Base-by-base conservation (phyloP, 2,797 vertebrate species). In the Rhyacichthys aspro region DNA sequence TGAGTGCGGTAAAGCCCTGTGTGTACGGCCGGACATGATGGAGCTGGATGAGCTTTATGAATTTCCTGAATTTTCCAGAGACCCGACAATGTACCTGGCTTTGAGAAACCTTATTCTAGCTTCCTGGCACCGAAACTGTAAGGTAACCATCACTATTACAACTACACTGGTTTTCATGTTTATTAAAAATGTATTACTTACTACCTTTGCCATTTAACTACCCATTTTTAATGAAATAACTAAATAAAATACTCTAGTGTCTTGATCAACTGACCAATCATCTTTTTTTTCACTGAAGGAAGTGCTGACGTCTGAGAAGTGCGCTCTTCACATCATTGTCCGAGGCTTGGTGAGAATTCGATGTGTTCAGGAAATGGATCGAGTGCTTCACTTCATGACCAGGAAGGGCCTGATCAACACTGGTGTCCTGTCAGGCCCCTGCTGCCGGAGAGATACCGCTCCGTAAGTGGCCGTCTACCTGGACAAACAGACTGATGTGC, bases 21-120 rank as follows among this genome's bases (percentile, higher is more conserved):
- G 97, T n/a, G 96, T 99, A 67, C 88, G 97, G 64, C 98, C 97
- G 0, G 97, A 99, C 43, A 97, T 99, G 90, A 98, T 99, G 97
- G 98, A 99, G 87, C 86, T 98, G 67, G 97, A 98, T 39, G 98
- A 99, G 83, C 94, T 99, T 48, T 98, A 99, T 11, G 97, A 98
- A 90, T 99, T 99, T 78, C 98, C 98, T 1, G 98, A 99, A 72
- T 98, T 97, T 78, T 98, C 98, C 38, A 90, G 97, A 0, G 98
- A 99, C 63, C 97, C 98, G 36, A 99, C 97, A 57, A 97, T 99
- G 96, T 99, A 99, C 78, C 86, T 99, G 78, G 98, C 96, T 0
- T 63, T 99, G 52, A 92, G 98, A 43, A 99, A 99, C 87, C 94
- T 99, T 15, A 95, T 98, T 71, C 88, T 99, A 33, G 95, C 96